Evolutionary conservation across 2,113 vertebrate genomes (phyloP).

Genomic region (Colinus virginianus): DNA sequence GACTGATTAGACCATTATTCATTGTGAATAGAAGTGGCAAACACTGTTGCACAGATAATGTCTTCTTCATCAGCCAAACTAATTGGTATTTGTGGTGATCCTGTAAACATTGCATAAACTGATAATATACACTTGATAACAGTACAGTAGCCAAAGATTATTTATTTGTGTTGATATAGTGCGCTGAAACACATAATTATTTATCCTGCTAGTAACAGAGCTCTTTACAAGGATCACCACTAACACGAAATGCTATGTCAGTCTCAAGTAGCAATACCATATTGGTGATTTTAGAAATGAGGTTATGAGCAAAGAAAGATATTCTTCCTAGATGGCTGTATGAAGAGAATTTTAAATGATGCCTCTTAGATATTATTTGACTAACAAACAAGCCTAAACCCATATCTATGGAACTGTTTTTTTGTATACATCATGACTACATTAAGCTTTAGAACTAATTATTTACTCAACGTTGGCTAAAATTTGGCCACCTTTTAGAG

Average conservation of each 20-base stretch:
- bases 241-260: slow-evolving; percentile 2
- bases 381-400: neutral
- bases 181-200: slow-evolving; percentile 29
- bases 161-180: slow-evolving; percentile 18
- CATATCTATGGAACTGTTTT: neutral
- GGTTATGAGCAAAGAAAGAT: neutral
- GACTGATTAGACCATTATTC: slow-evolving; percentile 55
- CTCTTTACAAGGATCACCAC: neutral
- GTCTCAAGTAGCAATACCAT: slow-evolving; percentile 17
- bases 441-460: neutral
- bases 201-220: neutral
- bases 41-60: slow-evolving; percentile 36
- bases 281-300: neutral
- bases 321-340: neutral
- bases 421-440: neutral
- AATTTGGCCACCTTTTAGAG: neutral
- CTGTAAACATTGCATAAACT: slow-evolving; percentile 35
- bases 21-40: slow-evolving; percentile 35
- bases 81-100: slow-evolving; percentile 60
- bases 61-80: slow-evolving; percentile 50
- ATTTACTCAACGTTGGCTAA: neutral
- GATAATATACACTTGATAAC: neutral
- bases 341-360: neutral
- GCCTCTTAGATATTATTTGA: neutral
- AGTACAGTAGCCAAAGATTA: slow-evolving; percentile 42